Base-by-base conservation (phyloP, 2,113 vertebrate genomes). In the Ictidomys tridecemlineatus region DNA sequence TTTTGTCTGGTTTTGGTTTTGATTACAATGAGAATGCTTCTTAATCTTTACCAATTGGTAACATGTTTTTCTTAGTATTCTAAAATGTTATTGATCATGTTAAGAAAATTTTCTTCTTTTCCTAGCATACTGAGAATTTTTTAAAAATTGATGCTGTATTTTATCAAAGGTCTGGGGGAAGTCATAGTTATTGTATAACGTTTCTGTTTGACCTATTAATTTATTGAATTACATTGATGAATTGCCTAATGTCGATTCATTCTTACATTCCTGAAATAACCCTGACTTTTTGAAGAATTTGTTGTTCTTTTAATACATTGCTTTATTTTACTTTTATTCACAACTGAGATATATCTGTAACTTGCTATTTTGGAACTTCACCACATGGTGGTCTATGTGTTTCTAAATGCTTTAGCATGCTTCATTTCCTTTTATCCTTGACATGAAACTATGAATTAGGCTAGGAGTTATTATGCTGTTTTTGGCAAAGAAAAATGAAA, bases 401-500 rank as follows among this genome's bases (percentile, higher is more conserved):
- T 70, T 73, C 67, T 67, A 63, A 92, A 4, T 28, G 1, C 4
- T 37, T 37, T 51, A 70, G 24, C 6, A 30, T 85, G 48, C 2
- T 79, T 94, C 69, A 24, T 88, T 58, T 73, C 30, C 51, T 87
- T 87, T 86, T 72, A 63, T 85, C 26, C 42, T 91, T 92, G 56
- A 39, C 28, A 28, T 2, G 16, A 8, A 20, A 32, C 32, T 63
- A n/a, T 78, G 34, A 89, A 73, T 86, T 84, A 76, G 39, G 28
- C 32, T 1, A 65, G 22, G 45, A 95, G 73, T 93, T 88, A 39
- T 39, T 91, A 51, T 7, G 78, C 51, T 69, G 30, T 56, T 85
- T 82, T 74, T 88, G 56, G 87, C 39, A 94, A 89, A 80, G 88
- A 70, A 61, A 90, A 79, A 58, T 67, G 34, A 72, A 70, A 82